phyloP scores from a whole-genome alignment of 2,113 vertebrate species.

The Erpornis zantholeuca region DNA sequence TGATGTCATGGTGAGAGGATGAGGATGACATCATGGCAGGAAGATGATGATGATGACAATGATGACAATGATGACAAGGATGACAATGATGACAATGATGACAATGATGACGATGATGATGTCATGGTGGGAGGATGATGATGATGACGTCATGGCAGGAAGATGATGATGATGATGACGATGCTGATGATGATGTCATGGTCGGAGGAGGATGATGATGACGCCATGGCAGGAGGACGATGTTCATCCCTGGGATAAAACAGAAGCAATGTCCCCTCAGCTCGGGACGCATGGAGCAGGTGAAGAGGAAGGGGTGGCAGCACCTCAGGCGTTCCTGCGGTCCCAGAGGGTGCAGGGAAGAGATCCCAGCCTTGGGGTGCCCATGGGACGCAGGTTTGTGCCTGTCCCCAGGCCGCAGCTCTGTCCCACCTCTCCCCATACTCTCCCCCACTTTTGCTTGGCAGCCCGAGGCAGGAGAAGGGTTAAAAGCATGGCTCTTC shows the following conservation, averaged over 20 bases:
- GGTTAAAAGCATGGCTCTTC: not conserved
- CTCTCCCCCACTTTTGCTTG: not conserved
- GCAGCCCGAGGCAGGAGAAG: not conserved
- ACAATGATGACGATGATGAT: too few species aligned
- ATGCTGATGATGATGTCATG: too few species aligned
- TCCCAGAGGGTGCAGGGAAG: not conserved
- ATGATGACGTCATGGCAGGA: too few species aligned
- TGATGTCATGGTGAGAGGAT: too few species aligned
- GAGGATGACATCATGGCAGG: fast-evolving
- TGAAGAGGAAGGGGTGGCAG: not conserved
- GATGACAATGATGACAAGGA: too few species aligned
- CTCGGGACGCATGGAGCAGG: too few species aligned
- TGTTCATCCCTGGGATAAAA: too few species aligned
- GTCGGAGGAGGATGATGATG: not conserved
- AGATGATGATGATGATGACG: too few species aligned
- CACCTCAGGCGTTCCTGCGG: fast-evolving
- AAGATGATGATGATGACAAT: not conserved
- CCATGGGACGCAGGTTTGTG: fast-evolving
- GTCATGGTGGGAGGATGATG: fast-evolving
- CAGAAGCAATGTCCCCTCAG: not conserved
- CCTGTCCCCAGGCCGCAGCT: not conserved
- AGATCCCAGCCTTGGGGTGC: not conserved
- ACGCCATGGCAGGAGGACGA: fast-evolving
- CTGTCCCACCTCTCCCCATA: not conserved
- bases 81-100: too few species aligned